Base-by-base conservation (phyloP, 2,113 vertebrate species). In the Vidua macroura region DNA sequence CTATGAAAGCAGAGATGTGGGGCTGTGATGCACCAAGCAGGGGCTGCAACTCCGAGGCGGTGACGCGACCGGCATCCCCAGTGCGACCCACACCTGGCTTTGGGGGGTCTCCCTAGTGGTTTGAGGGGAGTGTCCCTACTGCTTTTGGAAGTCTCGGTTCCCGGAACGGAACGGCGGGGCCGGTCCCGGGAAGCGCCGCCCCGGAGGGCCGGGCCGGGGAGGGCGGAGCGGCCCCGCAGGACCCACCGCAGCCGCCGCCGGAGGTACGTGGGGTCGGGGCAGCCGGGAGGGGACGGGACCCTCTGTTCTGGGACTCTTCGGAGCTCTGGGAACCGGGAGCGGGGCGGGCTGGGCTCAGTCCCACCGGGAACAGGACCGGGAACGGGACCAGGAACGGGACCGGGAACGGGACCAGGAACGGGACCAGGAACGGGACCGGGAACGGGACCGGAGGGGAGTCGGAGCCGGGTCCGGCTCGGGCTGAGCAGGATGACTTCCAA, bases 121-220 rank as follows among this genome's bases (percentile, higher is more conserved):
- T 15, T 28, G 22, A 2, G 52, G 7, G 41, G 20, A 18, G 6
- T 18, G 5, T 56, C 67, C 35, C 6, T 1, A 0, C 2, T 2
- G 31, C 0, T 35, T 31, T 1, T 0, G 27, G 19, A 3, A 37
- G 15, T 6, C 23, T 7, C 6, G 1, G 11, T 6, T 1, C 69
- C 37, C 39, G 86, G 86, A 67, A 46, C 39, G 16, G 21, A 5
- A 15, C 56, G 74, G 35, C 56, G 75, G 43, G 72, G 88, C 85
- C 76, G 60, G 39, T 25, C 75, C n/a, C 62, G 17, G 59, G 49
- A 64, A 69, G 94, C 88, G 1, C 92, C 92, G 92, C 94, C 92
- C 94, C 81, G 72, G 53, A 67, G 68, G 90, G 93, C 74, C 20
- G 90, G 67, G 30, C 81, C 25, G 21, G 84, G 69, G 31, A 27